Conservation (phyloP, 1,140 invertebrate genomes). For the Brachionus asplanchnoidis region DNA sequence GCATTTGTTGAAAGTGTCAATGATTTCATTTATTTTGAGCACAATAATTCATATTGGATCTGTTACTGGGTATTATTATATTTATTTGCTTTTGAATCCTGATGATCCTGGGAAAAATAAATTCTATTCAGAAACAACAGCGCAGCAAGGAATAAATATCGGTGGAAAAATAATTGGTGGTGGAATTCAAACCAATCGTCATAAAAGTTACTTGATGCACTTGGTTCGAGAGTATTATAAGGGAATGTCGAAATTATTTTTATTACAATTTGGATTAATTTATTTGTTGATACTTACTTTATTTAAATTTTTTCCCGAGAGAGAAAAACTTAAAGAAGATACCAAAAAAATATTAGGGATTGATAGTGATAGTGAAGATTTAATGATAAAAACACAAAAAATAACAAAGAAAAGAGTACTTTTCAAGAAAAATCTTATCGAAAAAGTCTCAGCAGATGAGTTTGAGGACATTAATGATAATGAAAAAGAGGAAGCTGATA, state of each 20-base stretch:
- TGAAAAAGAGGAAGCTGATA: neutral
- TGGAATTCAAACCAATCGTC: constrained; percentile 39
- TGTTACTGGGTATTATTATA: constrained; percentile 22
- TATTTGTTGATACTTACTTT: constrained; percentile 24
- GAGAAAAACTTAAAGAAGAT: constrained; percentile 40
- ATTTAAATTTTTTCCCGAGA: constrained; percentile 39
- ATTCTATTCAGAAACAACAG: constrained; percentile 21
- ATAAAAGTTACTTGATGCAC: constrained; percentile 41
- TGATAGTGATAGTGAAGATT: neutral
- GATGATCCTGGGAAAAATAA: constrained; percentile 34
- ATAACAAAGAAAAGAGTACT: neutral
- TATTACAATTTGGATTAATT: constrained; percentile 1
- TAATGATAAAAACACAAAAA: neutral
- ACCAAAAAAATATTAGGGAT: neutral
- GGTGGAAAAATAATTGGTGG: constrained; percentile 23
- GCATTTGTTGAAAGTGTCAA: neutral
- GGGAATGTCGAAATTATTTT: constrained; percentile 12
- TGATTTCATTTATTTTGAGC: constrained; percentile 33
- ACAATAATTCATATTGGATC: constrained; percentile 21
- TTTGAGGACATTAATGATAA: neutral
- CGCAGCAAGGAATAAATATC: neutral
- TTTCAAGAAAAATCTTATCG: neutral
- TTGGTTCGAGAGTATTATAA: constrained; percentile 31
- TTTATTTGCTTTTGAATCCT: constrained; percentile 15
- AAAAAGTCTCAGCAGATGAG: neutral